phyloP scores from a whole-genome alignment of 2,797 vertebrate species.

The Pachyuromys duprasi region DNA sequence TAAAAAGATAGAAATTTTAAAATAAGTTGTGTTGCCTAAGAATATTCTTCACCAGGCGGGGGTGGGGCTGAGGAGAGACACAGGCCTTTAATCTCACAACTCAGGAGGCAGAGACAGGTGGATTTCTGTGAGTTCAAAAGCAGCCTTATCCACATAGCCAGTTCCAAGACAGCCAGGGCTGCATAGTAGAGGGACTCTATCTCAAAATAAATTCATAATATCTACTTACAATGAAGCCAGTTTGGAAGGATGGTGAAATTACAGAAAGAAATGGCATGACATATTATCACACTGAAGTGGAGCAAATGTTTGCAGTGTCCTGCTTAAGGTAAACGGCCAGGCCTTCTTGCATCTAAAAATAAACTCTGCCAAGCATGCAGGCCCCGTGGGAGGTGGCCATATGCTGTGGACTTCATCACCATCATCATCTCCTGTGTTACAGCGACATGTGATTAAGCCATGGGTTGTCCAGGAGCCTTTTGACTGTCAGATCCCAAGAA shows the following conservation, averaged over 20 bases:
- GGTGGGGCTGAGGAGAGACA: too few species aligned
- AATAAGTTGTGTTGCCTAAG: constrained; percentile 11
- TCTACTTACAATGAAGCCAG: not conserved
- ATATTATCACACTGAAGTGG: constrained; percentile 59
- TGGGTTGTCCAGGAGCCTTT: not conserved
- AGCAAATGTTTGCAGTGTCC: constrained; percentile 45
- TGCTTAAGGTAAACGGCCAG: constrained; percentile 39
- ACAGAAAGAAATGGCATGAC: not conserved
- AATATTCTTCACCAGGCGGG: not conserved
- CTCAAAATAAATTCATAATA: not conserved
- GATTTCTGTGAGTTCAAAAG: not conserved
- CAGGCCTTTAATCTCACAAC: not conserved
- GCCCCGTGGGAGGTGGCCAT: not conserved
- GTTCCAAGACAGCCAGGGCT: not conserved
- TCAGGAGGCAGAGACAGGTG: not conserved
- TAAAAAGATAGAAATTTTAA: not conserved
- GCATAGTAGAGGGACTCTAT: too few species aligned
- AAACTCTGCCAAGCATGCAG: not conserved
- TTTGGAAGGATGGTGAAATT: not conserved
- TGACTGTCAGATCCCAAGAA: not conserved
- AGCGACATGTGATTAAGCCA: not conserved
- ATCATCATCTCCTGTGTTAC: not conserved
- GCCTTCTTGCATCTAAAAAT: constrained; percentile 74
- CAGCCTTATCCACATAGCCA: not conserved
- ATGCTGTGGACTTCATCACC: not conserved